A percentile compares a stretch with the other conserved stretches of the same genome.
phyloP scores from a whole-genome alignment of 2,113 vertebrate genomes.

The Caracal caracal region DNA sequence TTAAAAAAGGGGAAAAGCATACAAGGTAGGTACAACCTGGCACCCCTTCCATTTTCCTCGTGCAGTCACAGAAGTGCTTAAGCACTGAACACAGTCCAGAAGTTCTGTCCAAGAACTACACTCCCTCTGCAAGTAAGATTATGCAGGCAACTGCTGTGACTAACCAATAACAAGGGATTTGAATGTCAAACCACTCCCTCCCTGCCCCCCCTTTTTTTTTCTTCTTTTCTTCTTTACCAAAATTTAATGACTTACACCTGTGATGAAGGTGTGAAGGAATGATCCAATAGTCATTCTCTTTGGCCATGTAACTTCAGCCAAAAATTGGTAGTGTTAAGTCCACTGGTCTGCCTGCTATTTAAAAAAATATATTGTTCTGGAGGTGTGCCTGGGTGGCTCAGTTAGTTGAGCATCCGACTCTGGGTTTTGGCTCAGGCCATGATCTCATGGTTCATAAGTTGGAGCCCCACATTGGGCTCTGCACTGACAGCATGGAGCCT shows the following conservation, averaged over 20 bases:
- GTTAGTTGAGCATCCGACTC: too few relatives aligned
- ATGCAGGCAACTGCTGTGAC: background rate
- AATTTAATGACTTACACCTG: background rate
- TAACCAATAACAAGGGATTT: background rate
- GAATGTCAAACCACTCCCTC: background rate
- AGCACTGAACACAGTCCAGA: background rate
- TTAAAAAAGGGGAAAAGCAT: too few relatives aligned
- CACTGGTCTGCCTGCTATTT: background rate
- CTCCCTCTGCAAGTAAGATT: too few relatives aligned
- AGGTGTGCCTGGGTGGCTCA: too few relatives aligned
- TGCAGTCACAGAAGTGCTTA: background rate
- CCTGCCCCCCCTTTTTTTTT: background rate
- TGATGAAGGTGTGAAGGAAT: background rate
- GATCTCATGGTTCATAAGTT: too few relatives aligned
- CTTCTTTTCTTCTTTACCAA: background rate
- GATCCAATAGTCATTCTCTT: background rate
- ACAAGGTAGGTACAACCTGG: accelerated
- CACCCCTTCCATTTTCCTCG: background rate
- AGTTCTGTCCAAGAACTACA: background rate
- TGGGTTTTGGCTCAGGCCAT: too few relatives aligned
- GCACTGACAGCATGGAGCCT: too few relatives aligned
- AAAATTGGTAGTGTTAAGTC: background rate
- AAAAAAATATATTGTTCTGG: too few relatives aligned
- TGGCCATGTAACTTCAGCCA: background rate
- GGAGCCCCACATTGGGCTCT: too few relatives aligned